Evolutionary conservation across 2,113 vertebrate genomes (phyloP).

Genomic region (Semicossyphus pulcher): DNA sequence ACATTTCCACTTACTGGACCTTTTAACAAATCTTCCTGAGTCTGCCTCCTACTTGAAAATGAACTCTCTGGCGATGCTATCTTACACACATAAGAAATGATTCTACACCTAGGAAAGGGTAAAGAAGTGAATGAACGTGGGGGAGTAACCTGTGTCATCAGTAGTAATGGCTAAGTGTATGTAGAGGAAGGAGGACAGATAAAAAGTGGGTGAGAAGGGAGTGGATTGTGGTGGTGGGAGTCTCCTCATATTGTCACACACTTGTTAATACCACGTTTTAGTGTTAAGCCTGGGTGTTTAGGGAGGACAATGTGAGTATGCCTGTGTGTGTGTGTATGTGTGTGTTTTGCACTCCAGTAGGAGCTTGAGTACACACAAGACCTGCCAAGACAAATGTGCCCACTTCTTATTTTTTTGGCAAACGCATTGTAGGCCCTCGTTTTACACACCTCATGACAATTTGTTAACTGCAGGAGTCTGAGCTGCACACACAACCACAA

Average conservation of each 20-base stretch:
- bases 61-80: background rate
- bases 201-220: conserved; percentile 29
- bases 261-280: conserved; percentile 59
- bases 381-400: conserved; percentile 55
- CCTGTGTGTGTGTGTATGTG: conserved; percentile 9
- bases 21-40: background rate
- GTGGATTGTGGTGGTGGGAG: conserved; percentile 28
- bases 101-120: too few relatives aligned
- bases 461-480: background rate
- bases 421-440: background rate
- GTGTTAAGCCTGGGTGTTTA: conserved; percentile 36
- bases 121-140: background rate
- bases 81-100: too few relatives aligned
- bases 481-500: conserved; percentile 1
- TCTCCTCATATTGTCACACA: conserved; percentile 47
- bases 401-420: too few relatives aligned
- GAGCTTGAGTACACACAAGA: conserved; percentile 9
- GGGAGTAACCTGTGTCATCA: background rate
- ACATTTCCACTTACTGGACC: too few relatives aligned
- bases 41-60: background rate
- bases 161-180: background rate
- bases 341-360: background rate
- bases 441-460: conserved; percentile 33
- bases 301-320: conserved; percentile 13
- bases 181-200: conserved; percentile 37